Evolutionary conservation across 64 coral and sea anemone species (phyloP).

Genomic region (Actinia tenebrosa): DNA sequence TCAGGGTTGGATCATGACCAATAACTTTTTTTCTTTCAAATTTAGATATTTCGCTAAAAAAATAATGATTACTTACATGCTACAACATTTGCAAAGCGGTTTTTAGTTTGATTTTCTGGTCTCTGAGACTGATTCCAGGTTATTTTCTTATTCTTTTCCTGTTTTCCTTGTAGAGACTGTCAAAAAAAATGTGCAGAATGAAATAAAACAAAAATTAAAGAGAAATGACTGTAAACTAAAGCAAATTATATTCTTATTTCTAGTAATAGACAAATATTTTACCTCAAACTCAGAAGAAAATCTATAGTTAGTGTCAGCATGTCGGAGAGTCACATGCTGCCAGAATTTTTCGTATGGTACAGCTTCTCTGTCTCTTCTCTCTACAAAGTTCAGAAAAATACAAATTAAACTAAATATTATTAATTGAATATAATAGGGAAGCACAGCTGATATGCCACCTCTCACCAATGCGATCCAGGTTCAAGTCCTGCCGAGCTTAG

Average conservation of each 20-base stretch:
- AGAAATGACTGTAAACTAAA: background rate
- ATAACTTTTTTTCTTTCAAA: no score
- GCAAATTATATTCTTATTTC: no score
- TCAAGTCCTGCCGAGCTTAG: no score
- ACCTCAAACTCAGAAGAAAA: constrained; percentile 65
- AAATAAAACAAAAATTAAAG: background rate
- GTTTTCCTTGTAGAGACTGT: constrained; percentile 58
- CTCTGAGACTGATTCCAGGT: constrained; percentile 65
- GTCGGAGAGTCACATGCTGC: constrained; percentile 27
- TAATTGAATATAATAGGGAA: no score
- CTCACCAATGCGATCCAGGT: no score
- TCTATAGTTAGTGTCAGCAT: constrained; percentile 46
- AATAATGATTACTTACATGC: constrained; percentile 58
- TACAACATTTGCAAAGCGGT: constrained; percentile 73
- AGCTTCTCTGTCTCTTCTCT: background rate
- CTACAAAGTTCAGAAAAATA: background rate
- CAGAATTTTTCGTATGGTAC: constrained; percentile 33
- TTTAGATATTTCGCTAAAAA: no score
- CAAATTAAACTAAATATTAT: no score
- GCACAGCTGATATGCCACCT: no score
- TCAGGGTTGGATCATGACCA: no score
- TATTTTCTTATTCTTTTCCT: constrained; percentile 57
- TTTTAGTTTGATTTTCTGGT: constrained; percentile 69
- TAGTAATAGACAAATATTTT: background rate
- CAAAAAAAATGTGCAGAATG: background rate